These are phyloP conservation scores for Anthrax anthrax DNA, from an alignment of 2,888 invertebrate species.

Conservation along the genomic window DNA sequence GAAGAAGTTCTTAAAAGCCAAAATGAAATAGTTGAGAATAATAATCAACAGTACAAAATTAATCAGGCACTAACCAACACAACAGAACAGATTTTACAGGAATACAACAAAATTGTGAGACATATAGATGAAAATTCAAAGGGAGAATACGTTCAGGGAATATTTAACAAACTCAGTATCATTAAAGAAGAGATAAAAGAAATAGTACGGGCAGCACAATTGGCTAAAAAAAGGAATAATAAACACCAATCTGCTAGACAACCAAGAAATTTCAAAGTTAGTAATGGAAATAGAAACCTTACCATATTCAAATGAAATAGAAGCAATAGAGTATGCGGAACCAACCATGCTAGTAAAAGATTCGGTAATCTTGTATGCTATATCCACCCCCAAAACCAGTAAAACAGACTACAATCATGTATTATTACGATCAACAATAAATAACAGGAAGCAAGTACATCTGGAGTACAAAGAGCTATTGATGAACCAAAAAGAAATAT, in stretches of 20 bases:
- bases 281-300: constrained; percentile 9
- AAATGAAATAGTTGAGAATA: neutral
- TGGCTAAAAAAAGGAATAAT: constrained; percentile 8
- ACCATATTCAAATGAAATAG: constrained; percentile 10
- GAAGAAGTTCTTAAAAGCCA: constrained; percentile 1
- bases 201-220: constrained; percentile 7
- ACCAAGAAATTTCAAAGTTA: constrained; percentile 6
- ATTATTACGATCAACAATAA: neutral
- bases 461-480: neutral
- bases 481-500: neutral
- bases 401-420: neutral
- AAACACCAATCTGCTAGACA: constrained; percentile 7
- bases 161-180: neutral
- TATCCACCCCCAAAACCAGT: constrained; percentile 8
- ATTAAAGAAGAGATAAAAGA: constrained; percentile 8
- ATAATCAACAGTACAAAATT: constrained; percentile 1
- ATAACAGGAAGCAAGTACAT: neutral
- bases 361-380: constrained; percentile 8
- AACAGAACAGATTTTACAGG: neutral
- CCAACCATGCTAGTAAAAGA: constrained; percentile 11
- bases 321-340: constrained; percentile 10
- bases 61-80: neutral
- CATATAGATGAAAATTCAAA: neutral
- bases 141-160: neutral
- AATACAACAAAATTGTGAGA: neutral